Percentiles rank a stretch among this genome's conserved stretches.
Conservation (phyloP, 2,113 vertebrate species). For the Pedetes capensis region DNA sequence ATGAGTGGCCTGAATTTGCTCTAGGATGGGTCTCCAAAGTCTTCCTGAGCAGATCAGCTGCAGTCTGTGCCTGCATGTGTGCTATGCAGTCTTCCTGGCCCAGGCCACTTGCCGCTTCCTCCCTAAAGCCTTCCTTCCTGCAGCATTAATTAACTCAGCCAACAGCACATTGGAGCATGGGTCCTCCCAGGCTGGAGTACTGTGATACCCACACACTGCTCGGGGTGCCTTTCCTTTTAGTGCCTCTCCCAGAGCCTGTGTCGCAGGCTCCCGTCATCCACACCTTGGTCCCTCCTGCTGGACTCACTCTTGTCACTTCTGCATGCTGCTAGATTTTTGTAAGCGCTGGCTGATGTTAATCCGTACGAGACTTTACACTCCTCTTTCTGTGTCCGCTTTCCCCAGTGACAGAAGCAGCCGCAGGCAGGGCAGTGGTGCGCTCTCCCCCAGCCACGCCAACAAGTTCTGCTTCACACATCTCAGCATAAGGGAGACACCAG, state of each 20-base stretch:
- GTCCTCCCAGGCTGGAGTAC: too few species aligned
- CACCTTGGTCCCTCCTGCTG: not conserved
- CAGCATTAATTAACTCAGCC: not conserved
- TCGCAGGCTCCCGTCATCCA: fast-evolving
- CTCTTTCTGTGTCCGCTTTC: not conserved
- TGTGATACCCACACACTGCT: fast-evolving
- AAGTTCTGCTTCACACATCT: not conserved
- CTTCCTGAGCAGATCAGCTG: too few species aligned
- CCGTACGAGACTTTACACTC: not conserved
- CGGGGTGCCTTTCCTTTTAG: too few species aligned
- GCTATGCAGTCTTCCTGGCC: not conserved
- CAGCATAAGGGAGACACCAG: not conserved
- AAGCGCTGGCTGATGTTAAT: not conserved
- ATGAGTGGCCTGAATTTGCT: not conserved
- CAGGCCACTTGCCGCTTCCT: not conserved
- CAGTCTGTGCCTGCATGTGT: too few species aligned
- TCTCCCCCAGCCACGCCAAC: fast-evolving
- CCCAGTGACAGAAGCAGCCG: not conserved
- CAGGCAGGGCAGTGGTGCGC: not conserved
- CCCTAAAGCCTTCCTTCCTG: not conserved
- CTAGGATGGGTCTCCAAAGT: not conserved
- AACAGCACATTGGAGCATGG: not conserved
- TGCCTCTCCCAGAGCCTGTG: not conserved
- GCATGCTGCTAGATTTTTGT: not conserved
- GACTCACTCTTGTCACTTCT: not conserved